These are phyloP conservation scores for Troglohyphantes excavatus DNA, from an alignment of 2,888 invertebrate species.

Conservation along the genomic window DNA sequence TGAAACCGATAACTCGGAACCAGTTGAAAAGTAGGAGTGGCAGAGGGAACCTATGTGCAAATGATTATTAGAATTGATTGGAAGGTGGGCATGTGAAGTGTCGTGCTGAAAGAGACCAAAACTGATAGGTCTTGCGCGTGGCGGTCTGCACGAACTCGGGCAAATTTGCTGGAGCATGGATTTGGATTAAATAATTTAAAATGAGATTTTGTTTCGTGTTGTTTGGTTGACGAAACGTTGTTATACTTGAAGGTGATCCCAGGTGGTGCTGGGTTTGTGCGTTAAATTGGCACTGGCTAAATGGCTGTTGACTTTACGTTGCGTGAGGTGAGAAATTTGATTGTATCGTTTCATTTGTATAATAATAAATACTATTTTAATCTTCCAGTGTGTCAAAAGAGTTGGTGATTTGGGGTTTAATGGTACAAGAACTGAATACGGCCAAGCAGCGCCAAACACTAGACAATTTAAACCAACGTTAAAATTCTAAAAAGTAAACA, in stretches of 20 bases:
- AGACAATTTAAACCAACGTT: too few relatives aligned
- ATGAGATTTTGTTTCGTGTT: neutral
- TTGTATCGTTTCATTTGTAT: too few relatives aligned
- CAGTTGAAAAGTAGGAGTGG: conserved; percentile 28
- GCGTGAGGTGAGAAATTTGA: too few relatives aligned
- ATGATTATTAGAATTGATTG: conserved; percentile 54
- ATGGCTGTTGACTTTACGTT: neutral
- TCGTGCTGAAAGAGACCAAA: conserved; percentile 25
- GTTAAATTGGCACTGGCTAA: neutral
- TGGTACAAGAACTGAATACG: too few relatives aligned
- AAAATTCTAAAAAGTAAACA: too few relatives aligned
- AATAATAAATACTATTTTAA: too few relatives aligned
- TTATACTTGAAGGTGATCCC: neutral
- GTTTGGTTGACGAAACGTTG: neutral
- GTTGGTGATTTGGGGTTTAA: too few relatives aligned
- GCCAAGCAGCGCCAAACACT: too few relatives aligned
- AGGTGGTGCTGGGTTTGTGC: neutral
- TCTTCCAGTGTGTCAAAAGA: too few relatives aligned
- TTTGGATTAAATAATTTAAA: neutral
- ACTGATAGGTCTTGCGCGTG: conserved; percentile 39
- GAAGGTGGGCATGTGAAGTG: conserved; percentile 16
- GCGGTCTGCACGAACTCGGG: conserved; percentile 19
- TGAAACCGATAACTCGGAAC: neutral
- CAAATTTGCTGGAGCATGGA: neutral
- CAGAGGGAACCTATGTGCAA: conserved; percentile 31